Evolutionary conservation across 35 echinoderm and acorn worm genomes (phyloP), one percentile per base, ranked within the genome.

Genomic region (Acanthaster planci): DNA sequence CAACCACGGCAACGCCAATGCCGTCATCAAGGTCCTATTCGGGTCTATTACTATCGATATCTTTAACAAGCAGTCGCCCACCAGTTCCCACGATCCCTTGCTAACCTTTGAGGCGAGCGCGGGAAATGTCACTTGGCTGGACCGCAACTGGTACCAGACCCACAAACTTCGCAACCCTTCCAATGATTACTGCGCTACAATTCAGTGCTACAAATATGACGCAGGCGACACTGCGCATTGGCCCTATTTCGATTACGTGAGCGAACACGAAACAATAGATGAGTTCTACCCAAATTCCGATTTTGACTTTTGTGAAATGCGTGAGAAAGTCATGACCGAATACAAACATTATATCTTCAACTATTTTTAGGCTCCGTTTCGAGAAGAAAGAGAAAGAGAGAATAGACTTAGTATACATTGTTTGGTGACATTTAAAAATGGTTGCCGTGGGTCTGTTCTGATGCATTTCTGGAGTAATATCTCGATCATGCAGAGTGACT

Each of bases 1-100:
- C 42, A 89, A 58, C 47, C 86, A 89, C 34, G 86, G 86, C 32
- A 89, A 89, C 55, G 86, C 78, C 16, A 81, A 82, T 29, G 86
- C 50, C 17, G 86, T 89, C 12, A 89, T 89, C n/a, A 78, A 78
- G 23, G 86, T 89, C 32, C 58, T 89, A 1, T 77, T 81, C 10
- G 86, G 86, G 8, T 78, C 77, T 0, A 17, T 89, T 10, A 75
- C 52, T 22, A 55, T 89, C 10, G 17, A 82, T 14, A 44, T 60
- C 7, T 89, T 82, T 39, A 89, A 89, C 56, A 89, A 89, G 37
- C 34, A 47, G 36, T 36, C 78, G 8, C 30, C 19, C 1, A 39
- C 9, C 10, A 31, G 29, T 27, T 19, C 23, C 29, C 50, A 81
- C 6, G 26, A 27, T 2, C 40, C 55, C 7, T 19, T 89, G 31